Conservation (phyloP, 2,113 vertebrate genomes). For the Eidolon helvum region DNA sequence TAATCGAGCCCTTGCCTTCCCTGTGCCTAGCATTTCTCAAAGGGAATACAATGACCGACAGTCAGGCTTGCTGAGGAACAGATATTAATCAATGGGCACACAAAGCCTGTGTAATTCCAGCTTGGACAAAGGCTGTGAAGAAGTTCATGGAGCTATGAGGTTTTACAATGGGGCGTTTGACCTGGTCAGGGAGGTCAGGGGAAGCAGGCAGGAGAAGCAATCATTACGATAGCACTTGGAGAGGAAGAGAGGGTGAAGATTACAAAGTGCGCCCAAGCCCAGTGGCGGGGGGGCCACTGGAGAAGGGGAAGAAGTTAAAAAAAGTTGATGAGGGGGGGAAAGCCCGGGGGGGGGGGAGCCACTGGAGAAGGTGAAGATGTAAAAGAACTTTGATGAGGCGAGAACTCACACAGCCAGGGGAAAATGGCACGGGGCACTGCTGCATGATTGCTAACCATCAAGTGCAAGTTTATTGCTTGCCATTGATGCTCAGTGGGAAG, state of each 20-base stretch:
- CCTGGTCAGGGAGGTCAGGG: neutral
- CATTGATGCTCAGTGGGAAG: neutral
- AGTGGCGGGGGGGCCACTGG: neutral
- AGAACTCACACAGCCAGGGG: neutral
- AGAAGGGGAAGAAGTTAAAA: neutral
- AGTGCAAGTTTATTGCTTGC: neutral
- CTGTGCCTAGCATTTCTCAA: neutral
- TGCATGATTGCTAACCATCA: neutral
- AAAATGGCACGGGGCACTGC: fast-evolving
- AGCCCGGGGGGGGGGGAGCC: fast-evolving
- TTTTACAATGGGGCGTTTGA: neutral
- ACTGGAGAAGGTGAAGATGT: neutral
- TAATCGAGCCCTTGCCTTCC: neutral
- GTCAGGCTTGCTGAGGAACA: neutral
- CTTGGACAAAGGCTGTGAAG: neutral
- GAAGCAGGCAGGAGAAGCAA: neutral
- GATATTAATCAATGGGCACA: neutral
- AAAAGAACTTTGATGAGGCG: too few relatives aligned
- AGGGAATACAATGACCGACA: neutral
- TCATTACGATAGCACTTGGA: neutral
- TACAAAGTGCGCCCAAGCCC: neutral
- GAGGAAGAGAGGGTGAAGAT: neutral
- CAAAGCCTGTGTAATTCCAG: neutral
- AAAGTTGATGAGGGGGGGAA: too few relatives aligned
- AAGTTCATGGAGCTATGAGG: neutral